Base-by-base conservation (phyloP, 2,113 vertebrate genomes). In the Cinclus mexicanus region DNA sequence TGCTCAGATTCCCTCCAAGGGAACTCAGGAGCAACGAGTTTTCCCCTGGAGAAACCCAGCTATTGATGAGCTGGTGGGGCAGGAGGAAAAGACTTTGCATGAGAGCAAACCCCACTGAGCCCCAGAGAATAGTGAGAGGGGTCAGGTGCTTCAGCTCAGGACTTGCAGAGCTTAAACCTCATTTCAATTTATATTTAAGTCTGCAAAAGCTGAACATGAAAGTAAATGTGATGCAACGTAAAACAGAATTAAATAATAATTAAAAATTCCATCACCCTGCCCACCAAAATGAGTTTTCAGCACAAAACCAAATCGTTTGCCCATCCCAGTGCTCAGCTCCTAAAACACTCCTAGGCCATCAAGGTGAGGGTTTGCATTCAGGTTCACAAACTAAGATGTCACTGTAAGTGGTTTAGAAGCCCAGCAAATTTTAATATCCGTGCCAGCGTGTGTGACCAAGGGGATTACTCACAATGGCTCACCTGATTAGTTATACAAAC, bases 401-500 rank as follows among this genome's bases (percentile, higher is more conserved):
- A 44, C 7, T 65, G 49, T 59, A 71, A 90, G 64, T 5, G 57
- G 31, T 83, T 94, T 47, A 74, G 83, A 95, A 95, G 83, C 87
- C 96, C 64, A 64, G 78, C 56, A 80, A 74, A 83, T 79, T 29
- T 77, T 70, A 67, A 80, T 94, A 93, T 63, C 76, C 68, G 60
- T 63, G 61, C 53, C 95, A 96, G 83, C 29, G 10, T 14, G 95
- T 71, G 86, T 95, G 95, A 96, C 95, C 93, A 83, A 97, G 71
- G 76, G 92, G 93, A 95, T 96, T 95, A 96, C 67, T 87, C 85
- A 78, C 94, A 90, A 83, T 29, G 88, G 92, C 76, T 93, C 94
- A 96, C 94, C 94, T 96, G 94, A 96, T 96, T 95, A 95, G 41
- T 82, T 96, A 95, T 78, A 95, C 94, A 96, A 96, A 97, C 90